phyloP scores from a whole-genome alignment of 2,888 invertebrate genomes.

The Acronicta alni region DNA sequence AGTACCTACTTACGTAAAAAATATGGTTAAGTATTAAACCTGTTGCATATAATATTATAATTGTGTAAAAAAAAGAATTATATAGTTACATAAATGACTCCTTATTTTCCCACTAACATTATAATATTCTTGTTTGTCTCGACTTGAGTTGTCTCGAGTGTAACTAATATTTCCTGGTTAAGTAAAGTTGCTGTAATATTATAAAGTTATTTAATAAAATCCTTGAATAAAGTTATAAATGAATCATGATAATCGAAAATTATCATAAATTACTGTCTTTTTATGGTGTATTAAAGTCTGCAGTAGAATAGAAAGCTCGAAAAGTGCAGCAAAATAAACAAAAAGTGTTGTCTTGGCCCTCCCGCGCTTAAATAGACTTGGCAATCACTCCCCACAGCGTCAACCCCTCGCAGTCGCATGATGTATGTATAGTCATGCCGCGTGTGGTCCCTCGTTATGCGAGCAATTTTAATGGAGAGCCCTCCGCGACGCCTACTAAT shows the following conservation, averaged over 20 bases:
- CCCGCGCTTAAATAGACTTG: conserved; percentile 58
- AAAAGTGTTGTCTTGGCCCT: conserved; percentile 42
- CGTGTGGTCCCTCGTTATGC: conserved; percentile 73
- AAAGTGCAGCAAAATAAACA: conserved; percentile 45
- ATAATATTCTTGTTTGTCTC: too few species aligned
- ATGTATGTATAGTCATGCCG: conserved; percentile 80
- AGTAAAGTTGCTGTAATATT: too few species aligned
- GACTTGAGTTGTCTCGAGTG: too few species aligned
- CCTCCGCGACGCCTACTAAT: conserved; percentile 72
- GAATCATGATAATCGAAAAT: background rate
- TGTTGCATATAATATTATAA: too few species aligned
- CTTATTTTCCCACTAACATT: too few species aligned
- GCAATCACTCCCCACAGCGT: conserved; percentile 68
- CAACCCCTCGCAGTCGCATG: conserved; percentile 69
- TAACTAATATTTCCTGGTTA: too few species aligned
- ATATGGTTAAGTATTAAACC: too few species aligned
- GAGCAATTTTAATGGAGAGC: conserved; percentile 80
- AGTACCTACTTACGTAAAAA: too few species aligned
- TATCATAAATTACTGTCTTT: conserved; percentile 16
- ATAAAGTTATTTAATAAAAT: too few species aligned
- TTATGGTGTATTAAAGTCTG: conserved; percentile 35
- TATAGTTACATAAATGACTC: too few species aligned
- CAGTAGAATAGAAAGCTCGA: conserved; percentile 29
- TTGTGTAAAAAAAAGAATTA: too few species aligned
- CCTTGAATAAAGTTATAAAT: too few species aligned